These are phyloP conservation scores for Leptogaster cylindrica DNA, from an alignment of 2,888 invertebrate genomes.

Conservation along the genomic window DNA sequence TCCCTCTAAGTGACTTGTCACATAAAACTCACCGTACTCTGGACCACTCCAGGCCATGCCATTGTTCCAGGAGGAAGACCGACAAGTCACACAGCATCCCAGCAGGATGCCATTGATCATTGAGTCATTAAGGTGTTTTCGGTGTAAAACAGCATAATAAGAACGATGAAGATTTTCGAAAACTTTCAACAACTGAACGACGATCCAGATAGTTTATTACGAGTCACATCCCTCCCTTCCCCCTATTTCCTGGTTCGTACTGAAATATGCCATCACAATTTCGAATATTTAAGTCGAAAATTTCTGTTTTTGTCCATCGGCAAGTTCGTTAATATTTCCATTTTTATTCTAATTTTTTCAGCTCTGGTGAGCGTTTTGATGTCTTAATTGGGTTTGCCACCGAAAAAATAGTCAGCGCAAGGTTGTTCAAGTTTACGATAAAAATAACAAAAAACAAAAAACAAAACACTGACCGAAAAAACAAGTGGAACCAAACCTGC, in stretches of 20 bases:
- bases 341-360: conserved; percentile 21
- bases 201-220: too few relatives aligned
- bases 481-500: conserved; percentile 11
- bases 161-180: background rate
- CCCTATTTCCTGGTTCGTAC: background rate
- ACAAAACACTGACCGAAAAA: background rate
- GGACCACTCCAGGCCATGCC: background rate
- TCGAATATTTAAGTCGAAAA: conserved; percentile 3
- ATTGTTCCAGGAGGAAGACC: too few relatives aligned
- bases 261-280: conserved; percentile 15
- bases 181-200: background rate
- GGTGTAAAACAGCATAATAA: conserved; percentile 28
- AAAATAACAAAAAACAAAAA: too few relatives aligned
- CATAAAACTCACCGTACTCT: too few relatives aligned
- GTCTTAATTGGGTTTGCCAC: conserved; percentile 37
- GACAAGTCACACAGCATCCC: too few relatives aligned
- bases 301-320: background rate
- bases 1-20: too few relatives aligned
- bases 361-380: conserved; percentile 22
- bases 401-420: conserved; percentile 13
- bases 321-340: conserved; percentile 13
- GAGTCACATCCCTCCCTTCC: too few relatives aligned
- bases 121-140: conserved; percentile 2
- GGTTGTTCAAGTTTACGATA: too few relatives aligned
- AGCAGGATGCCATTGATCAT: conserved; percentile 3